Evolutionary conservation across 2,797 vertebrate species (phyloP).

Genomic region (Cynodonichthys magdalenae): DNA sequence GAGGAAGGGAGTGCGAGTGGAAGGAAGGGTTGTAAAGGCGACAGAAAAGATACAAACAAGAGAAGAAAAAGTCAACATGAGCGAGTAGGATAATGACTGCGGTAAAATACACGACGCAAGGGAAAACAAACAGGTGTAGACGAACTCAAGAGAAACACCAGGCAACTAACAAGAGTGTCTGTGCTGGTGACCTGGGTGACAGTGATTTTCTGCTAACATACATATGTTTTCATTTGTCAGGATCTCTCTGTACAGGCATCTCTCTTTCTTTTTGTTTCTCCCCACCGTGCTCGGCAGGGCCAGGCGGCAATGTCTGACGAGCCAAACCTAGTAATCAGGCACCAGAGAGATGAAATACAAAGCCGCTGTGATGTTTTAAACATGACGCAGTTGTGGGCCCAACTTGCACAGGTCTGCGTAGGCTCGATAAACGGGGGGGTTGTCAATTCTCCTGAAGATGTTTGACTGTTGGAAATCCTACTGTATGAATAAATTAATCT

Average conservation of each 20-base stretch:
- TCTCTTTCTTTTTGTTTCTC: conserved; percentile 1
- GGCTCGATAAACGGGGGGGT: conserved; percentile 2
- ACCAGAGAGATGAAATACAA: conserved; percentile 20
- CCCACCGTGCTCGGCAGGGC: background rate
- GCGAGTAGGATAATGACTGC: conserved; percentile 23
- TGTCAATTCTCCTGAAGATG: background rate
- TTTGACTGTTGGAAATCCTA: conserved; percentile 12
- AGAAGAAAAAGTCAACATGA: conserved; percentile 48
- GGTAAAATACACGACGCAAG: conserved; percentile 10
- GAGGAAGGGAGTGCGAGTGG: conserved; percentile 29
- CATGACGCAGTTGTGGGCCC: conserved; percentile 19
- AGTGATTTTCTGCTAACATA: conserved; percentile 26
- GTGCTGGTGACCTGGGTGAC: conserved; percentile 4
- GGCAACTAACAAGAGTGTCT: conserved; percentile 13
- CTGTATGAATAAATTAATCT: background rate
- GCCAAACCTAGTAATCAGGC: conserved; percentile 35
- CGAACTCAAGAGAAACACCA: conserved; percentile 1
- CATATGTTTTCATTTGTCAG: conserved; percentile 9
- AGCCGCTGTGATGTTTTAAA: conserved; percentile 44
- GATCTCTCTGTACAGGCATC: conserved; percentile 22
- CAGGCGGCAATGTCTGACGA: conserved; percentile 32
- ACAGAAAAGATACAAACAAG: conserved; percentile 36
- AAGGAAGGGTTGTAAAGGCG: conserved; percentile 1
- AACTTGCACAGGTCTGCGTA: background rate
- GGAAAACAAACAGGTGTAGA: conserved; percentile 14